phyloP scores from a whole-genome alignment of 2,797 vertebrate genomes.

The Capromys pilorides region DNA sequence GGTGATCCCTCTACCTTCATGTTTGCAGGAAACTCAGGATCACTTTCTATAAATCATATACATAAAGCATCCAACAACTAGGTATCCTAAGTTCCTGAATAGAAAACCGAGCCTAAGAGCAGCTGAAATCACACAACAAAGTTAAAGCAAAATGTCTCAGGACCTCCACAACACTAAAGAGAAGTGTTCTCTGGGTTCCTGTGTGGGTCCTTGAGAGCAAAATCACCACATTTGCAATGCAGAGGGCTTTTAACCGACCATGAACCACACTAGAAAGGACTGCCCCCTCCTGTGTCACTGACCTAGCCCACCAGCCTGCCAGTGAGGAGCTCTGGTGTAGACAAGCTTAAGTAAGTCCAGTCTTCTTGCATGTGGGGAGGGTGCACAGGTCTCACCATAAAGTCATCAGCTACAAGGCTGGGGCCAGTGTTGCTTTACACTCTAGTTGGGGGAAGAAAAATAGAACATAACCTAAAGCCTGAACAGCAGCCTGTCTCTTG shows the following conservation, averaged over 20 bases:
- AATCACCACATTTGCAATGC: background rate
- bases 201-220: background rate
- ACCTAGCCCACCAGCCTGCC: background rate
- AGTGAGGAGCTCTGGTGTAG: background rate
- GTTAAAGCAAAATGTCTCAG: background rate
- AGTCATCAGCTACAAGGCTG: background rate
- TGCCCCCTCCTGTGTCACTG: background rate
- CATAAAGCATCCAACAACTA: background rate
- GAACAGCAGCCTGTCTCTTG: background rate
- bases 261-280: background rate
- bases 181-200: background rate
- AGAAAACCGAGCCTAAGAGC: background rate
- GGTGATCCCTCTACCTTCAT: background rate
- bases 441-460: background rate
- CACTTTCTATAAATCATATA: background rate
- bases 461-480: accelerated
- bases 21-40: background rate
- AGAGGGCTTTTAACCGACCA: accelerated
- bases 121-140: background rate
- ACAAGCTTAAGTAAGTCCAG: background rate
- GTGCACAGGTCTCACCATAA: background rate
- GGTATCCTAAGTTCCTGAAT: background rate
- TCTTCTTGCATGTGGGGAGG: too few relatives aligned
- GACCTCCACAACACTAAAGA: too few relatives aligned
- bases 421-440: background rate